Evolutionary conservation across 2,113 vertebrate genomes (phyloP), one percentile per base, ranked within the genome.

Genomic region (Pachycephala philippinensis): DNA sequence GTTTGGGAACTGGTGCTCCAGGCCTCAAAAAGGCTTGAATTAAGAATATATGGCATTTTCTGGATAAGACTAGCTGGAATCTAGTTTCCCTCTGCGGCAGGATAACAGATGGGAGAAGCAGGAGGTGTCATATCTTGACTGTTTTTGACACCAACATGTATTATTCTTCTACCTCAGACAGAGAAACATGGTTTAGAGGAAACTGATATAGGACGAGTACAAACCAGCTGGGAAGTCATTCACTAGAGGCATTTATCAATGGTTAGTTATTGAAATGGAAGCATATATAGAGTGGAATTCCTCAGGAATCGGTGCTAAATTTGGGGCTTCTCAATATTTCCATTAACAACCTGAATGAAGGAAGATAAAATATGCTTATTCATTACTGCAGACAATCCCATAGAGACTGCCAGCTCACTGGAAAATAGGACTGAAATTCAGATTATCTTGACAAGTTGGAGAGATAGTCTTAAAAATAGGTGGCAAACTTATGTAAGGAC

Each of bases 51-150:
- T 27, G 61, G 14, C 39, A 70, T 95, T 84, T 93, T 81, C 53
- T 56, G 44, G 60, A 23, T 91, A 75, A 82, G 39, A n/a, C 52
- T 90, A 68, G 44, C 65, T 78, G 27, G 60, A 92, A 83, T 93
- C 91, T 81, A 81, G 71, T 89, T 93, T 93, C 56, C 61, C 91
- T 94, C 84, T 89, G 64, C 14, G 69, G 56, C 44, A 82, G 60
- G 33, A 11, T 78, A 95, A 92, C 94, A 97, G 91, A 96, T 93
- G 93, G 96, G 56, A 95, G 60, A 95, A 93, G 59, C 91, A 95
- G 91, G 40, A 97, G 93, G 94, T 91, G 91, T 93, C 89, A 60
- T 84, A 68, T 71, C 86, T 95, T 81, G 37, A 63, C 76, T 77
- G 72, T 1, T 90, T 94, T 84, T 86, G 80, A 93, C 64, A 71